Conservation (phyloP, 2,888 invertebrate genomes). For the Scaeva pyrastri region DNA sequence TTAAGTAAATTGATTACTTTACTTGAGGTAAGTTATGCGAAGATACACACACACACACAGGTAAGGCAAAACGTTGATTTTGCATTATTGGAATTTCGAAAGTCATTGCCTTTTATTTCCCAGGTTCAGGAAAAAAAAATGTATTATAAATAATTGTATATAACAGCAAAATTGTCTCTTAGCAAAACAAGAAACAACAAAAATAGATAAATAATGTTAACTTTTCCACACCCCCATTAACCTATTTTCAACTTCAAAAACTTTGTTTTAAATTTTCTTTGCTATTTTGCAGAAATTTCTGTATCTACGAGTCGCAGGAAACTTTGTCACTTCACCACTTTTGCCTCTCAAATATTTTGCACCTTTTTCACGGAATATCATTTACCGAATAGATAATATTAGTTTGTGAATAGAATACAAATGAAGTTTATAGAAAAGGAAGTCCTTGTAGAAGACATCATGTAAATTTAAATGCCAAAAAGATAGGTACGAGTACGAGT, state of each 20-base stretch:
- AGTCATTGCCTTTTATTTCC: neutral
- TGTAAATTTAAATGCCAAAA: slow-evolving; percentile 12
- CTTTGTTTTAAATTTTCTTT: slow-evolving; percentile 11
- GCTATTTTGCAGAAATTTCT: neutral
- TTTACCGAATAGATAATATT: slow-evolving; percentile 10
- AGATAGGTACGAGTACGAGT: neutral
- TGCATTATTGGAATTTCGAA: slow-evolving; percentile 12
- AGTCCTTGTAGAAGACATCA: neutral
- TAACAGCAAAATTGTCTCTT: neutral
- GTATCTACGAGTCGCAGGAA: neutral
- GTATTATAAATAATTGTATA: neutral
- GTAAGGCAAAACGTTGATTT: slow-evolving; percentile 18
- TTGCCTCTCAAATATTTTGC: slow-evolving; percentile 5
- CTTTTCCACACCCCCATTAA: neutral
- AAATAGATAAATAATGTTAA: neutral
- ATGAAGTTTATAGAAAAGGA: neutral
- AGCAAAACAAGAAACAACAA: neutral
- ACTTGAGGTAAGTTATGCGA: neutral
- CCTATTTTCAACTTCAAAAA: slow-evolving; percentile 22
- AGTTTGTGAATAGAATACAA: slow-evolving; percentile 25
- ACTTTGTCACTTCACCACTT: neutral
- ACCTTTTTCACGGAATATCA: slow-evolving; percentile 22
- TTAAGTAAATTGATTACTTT: neutral
- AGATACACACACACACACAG: neutral
- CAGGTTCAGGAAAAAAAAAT: neutral